These are phyloP conservation scores for Luehdorfia chinensis DNA, from an alignment of 1,140 invertebrate genomes.

Conservation along the genomic window DNA sequence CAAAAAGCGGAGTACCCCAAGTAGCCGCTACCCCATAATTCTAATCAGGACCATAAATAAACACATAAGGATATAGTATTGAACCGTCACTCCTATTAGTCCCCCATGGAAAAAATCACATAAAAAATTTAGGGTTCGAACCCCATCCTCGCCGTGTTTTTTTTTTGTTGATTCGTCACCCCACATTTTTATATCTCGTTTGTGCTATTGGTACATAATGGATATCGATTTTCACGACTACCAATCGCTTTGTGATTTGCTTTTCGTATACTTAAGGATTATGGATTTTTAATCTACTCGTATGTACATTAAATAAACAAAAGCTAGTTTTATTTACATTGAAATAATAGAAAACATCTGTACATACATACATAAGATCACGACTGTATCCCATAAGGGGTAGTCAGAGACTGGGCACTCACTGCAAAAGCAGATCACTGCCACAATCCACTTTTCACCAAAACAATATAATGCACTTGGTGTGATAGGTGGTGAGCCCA, in stretches of 20 bases:
- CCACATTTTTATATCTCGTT: slow-evolving; percentile 36
- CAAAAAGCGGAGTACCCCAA: slow-evolving; percentile 17
- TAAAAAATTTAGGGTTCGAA: slow-evolving; percentile 34
- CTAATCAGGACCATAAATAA: slow-evolving; percentile 31
- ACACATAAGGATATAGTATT: slow-evolving; percentile 35
- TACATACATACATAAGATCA: too few relatives aligned
- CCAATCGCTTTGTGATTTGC: slow-evolving; percentile 1
- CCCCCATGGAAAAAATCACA: slow-evolving; percentile 31
- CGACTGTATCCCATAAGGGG: too few relatives aligned
- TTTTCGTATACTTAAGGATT: too few relatives aligned
- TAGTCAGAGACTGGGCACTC: too few relatives aligned
- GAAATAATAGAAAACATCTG: too few relatives aligned
- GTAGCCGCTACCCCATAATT: slow-evolving; percentile 16
- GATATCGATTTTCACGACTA: slow-evolving; percentile 31
- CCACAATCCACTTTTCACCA: too few relatives aligned
- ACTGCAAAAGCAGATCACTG: too few relatives aligned
- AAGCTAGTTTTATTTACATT: too few relatives aligned
- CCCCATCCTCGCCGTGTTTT: slow-evolving; percentile 34
- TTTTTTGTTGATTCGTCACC: slow-evolving; percentile 37
- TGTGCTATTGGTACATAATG: slow-evolving; percentile 43
- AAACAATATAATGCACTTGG: too few relatives aligned
- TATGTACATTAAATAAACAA: too few relatives aligned
- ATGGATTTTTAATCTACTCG: too few relatives aligned
- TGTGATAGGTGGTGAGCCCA: too few relatives aligned
- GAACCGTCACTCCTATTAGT: slow-evolving; percentile 22